phyloP scores from a whole-genome alignment of 2,888 invertebrate species.

The Shargacucullia verbasci region DNA sequence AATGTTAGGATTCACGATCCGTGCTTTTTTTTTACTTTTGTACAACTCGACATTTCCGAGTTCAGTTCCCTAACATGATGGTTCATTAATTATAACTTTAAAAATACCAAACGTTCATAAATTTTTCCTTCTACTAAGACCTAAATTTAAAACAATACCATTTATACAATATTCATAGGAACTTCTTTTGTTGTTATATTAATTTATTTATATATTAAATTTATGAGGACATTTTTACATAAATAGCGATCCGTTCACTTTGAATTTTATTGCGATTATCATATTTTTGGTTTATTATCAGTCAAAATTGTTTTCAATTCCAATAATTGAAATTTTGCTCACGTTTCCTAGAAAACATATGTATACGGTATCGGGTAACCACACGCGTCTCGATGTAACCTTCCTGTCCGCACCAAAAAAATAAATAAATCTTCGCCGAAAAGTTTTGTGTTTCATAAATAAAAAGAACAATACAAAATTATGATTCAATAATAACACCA shows the following conservation, averaged over 20 bases:
- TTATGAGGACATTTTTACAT: slow-evolving; percentile 87
- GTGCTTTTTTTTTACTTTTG: slow-evolving; percentile 81
- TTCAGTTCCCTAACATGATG: slow-evolving; percentile 82
- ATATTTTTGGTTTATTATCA: slow-evolving; percentile 68
- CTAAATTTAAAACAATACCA: slow-evolving; percentile 89
- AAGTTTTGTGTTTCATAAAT: slow-evolving; percentile 81
- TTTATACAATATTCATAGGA: slow-evolving; percentile 89
- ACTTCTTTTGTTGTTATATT: slow-evolving; percentile 89
- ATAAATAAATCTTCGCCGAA: slow-evolving; percentile 75
- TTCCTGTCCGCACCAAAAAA: slow-evolving; percentile 79
- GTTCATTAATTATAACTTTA: slow-evolving; percentile 85
- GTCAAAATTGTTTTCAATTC: slow-evolving; percentile 72
- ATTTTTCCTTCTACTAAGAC: slow-evolving; percentile 88
- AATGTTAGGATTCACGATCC: slow-evolving; percentile 87
- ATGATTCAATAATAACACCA: slow-evolving; percentile 63
- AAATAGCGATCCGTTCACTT: slow-evolving; percentile 88
- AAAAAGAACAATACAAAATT: slow-evolving; percentile 64
- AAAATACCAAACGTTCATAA: slow-evolving; percentile 88
- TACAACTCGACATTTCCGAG: slow-evolving; percentile 78
- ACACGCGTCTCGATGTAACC: slow-evolving; percentile 76
- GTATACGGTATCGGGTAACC: slow-evolving; percentile 77
- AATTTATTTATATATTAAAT: slow-evolving; percentile 88
- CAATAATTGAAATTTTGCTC: slow-evolving; percentile 68
- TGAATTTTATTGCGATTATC: slow-evolving; percentile 72
- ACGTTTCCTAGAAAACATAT: slow-evolving; percentile 86